Evolutionary conservation across 2,797 vertebrate genomes (phyloP).

Genomic region (Carduelis carduelis): DNA sequence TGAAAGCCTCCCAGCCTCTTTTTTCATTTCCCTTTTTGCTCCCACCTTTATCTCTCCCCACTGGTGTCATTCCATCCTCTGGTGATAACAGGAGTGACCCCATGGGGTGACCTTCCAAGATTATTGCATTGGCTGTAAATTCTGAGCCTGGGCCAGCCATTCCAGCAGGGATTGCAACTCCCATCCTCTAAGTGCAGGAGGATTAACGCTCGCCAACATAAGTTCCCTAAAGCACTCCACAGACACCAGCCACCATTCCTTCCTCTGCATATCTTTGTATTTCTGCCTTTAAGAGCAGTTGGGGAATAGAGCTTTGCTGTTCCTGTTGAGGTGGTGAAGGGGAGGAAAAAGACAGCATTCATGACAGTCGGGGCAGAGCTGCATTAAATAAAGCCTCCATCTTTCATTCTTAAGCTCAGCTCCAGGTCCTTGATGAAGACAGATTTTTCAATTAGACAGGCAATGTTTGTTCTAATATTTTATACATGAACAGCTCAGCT

Average conservation of each 20-base stretch:
- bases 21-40: slow-evolving; percentile 20
- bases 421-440: slow-evolving; percentile 53
- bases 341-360: slow-evolving; percentile 43
- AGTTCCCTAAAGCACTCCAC: slow-evolving; percentile 29
- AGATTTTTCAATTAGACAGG: slow-evolving; percentile 73
- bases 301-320: slow-evolving; percentile 57
- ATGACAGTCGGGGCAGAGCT: slow-evolving; percentile 27
- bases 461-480: slow-evolving; percentile 73
- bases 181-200: slow-evolving; percentile 66
- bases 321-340: slow-evolving; percentile 43
- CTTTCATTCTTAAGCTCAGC: slow-evolving; percentile 58
- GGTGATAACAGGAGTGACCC: slow-evolving; percentile 31
- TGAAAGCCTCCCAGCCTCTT: neutral
- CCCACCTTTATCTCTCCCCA: neutral
- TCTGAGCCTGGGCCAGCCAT: slow-evolving; percentile 16
- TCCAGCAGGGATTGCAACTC: slow-evolving; percentile 19
- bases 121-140: slow-evolving; percentile 46
- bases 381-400: slow-evolving; percentile 50
- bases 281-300: slow-evolving; percentile 34
- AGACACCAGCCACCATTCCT: slow-evolving; percentile 13
- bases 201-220: slow-evolving; percentile 38
- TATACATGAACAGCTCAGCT: slow-evolving; percentile 55
- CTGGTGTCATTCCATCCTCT: slow-evolving; percentile 11
- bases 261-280: slow-evolving; percentile 29
- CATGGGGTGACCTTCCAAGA: neutral